A percentile compares a stretch with the other conserved stretches of the same genome.
phyloP scores from a whole-genome alignment of 2,797 vertebrate species.

The Mycteria americana region DNA sequence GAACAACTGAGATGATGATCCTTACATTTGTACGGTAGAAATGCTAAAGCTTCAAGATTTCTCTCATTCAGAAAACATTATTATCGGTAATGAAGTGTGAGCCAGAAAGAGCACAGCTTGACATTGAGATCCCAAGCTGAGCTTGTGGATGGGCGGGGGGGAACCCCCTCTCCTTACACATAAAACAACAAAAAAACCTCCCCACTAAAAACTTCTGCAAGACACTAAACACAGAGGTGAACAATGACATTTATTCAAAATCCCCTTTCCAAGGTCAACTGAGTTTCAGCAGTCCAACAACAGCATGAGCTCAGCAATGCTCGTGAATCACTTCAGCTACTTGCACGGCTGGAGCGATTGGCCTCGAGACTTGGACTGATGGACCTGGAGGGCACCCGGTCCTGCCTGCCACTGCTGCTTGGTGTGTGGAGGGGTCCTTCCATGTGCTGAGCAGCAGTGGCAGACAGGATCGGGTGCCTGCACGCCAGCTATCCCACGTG shows the following conservation, averaged over 20 bases:
- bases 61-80: background rate
- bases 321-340: background rate
- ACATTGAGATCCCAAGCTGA: background rate
- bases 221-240: background rate
- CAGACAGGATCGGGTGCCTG: background rate
- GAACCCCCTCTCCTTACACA: background rate
- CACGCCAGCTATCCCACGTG: accelerated
- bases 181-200: background rate
- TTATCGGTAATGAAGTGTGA: background rate
- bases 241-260: background rate
- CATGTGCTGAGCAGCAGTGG: background rate
- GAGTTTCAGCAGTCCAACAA: background rate
- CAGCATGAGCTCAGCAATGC: background rate
- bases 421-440: background rate
- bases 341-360: accelerated
- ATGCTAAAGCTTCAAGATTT: background rate
- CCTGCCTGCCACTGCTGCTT: background rate
- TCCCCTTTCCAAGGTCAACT: background rate
- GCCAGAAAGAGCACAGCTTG: background rate
- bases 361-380: accelerated
- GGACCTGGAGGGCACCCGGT: background rate
- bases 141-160: background rate
- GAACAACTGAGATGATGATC: background rate
- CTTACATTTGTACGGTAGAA: background rate
- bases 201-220: background rate